Evolutionary conservation across 2,888 invertebrate genomes (phyloP).

Genomic region (Melieria crassipennis): DNA sequence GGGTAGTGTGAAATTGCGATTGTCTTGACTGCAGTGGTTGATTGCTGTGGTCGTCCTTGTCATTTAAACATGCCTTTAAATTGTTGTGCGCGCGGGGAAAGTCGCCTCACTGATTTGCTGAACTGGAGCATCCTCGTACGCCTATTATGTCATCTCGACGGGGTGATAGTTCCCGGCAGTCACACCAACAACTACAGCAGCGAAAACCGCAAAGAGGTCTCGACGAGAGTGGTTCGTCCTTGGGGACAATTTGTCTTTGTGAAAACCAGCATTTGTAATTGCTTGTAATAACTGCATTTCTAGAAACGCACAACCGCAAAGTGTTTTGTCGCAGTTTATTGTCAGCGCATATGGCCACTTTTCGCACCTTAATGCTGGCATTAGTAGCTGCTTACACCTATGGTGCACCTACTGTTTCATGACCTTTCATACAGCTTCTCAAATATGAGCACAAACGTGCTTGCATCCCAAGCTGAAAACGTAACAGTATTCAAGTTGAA

Average conservation of each 20-base stretch:
- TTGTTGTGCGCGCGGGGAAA: background rate
- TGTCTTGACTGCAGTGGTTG: background rate
- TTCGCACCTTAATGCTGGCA: background rate
- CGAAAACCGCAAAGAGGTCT: too few relatives aligned
- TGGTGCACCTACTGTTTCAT: too few relatives aligned
- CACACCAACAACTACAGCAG: too few relatives aligned
- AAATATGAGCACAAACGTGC: too few relatives aligned
- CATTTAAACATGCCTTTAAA: background rate
- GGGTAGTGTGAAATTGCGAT: background rate
- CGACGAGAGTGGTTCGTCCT: background rate
- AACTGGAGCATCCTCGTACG: too few relatives aligned
- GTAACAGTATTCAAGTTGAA: too few relatives aligned
- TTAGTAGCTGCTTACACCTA: too few relatives aligned
- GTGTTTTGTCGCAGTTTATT: background rate
- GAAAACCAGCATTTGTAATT: background rate
- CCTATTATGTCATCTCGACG: too few relatives aligned
- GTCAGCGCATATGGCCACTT: background rate
- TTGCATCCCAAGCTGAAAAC: too few relatives aligned
- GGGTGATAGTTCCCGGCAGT: too few relatives aligned
- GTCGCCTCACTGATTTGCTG: too few relatives aligned
- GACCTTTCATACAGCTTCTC: too few relatives aligned
- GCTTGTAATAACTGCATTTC: background rate
- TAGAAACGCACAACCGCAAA: background rate
- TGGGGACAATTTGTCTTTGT: background rate
- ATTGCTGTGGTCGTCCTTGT: background rate